These are phyloP conservation scores for Lutjanus argentimaculatus DNA, from an alignment of 2,797 vertebrate genomes.

Conservation along the genomic window DNA sequence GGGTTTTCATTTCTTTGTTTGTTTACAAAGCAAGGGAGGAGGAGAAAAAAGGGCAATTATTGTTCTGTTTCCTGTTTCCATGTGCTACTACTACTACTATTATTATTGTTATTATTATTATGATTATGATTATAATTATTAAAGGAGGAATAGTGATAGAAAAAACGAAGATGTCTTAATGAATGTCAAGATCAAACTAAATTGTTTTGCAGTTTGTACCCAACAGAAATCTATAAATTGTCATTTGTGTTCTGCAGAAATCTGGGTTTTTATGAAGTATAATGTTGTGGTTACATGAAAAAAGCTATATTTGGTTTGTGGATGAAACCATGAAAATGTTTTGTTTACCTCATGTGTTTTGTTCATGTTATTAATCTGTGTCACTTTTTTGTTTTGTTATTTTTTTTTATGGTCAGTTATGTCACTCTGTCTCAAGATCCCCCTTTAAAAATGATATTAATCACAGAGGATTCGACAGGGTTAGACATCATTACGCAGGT, in stretches of 20 bases:
- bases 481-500: slow-evolving; percentile 19
- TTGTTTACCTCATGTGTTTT: slow-evolving; percentile 69
- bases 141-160: slow-evolving; percentile 48
- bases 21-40: slow-evolving; percentile 76
- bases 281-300: slow-evolving; percentile 54
- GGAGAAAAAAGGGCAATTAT: slow-evolving; percentile 50
- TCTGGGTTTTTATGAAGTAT: slow-evolving; percentile 64
- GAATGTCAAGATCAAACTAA: slow-evolving; percentile 45
- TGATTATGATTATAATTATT: slow-evolving; percentile 45
- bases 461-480: slow-evolving; percentile 19
- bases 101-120: slow-evolving; percentile 36
- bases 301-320: slow-evolving; percentile 43
- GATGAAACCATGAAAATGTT: slow-evolving; percentile 49
- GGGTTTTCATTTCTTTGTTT: slow-evolving; percentile 69
- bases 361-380: slow-evolving; percentile 44
- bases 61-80: slow-evolving; percentile 60
- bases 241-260: slow-evolving; percentile 55
- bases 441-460: not conserved
- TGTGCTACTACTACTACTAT: slow-evolving; percentile 52
- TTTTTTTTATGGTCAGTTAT: slow-evolving; percentile 28
- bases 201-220: slow-evolving; percentile 31
- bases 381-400: slow-evolving; percentile 9
- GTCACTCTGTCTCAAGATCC: slow-evolving; percentile 7
- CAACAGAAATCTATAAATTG: slow-evolving; percentile 39
- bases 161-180: slow-evolving; percentile 33